Base-by-base conservation (phyloP, 92 coral and sea anemone genomes). In the Muricea muricata region DNA sequence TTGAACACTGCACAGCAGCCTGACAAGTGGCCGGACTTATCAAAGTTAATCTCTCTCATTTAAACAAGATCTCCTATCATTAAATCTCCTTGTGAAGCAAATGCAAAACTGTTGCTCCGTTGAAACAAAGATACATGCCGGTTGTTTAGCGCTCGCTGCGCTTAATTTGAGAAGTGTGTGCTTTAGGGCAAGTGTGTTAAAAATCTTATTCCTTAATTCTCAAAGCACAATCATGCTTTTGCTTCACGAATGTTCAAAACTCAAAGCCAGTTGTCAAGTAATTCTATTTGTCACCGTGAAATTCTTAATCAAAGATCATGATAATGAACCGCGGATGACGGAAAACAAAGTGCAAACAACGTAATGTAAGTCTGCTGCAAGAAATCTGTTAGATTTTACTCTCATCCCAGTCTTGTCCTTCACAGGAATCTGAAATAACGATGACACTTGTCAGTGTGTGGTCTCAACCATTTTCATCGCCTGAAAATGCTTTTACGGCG, bases 1-100 rank as follows among this genome's bases (percentile, higher is more conserved):
- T 33, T 68, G 46, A 74, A 23, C 35, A 74, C 80, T 74, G 80
- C 80, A 25, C 80, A 11, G 80, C 80, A 74, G 80, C 26, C 23
- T 71, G 34, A 71, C 30, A 11, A 30, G 65, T 47, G 7, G 13
- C 80, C 65, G 29, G 45, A 48, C 80, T 50, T 34, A 31, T 48
- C 80, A 14, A 29, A 30, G 18, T 75, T 25, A 75, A 34, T 33
- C 26, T 50, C 65, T 30, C 13, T 29, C 24, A 75, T 52, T 10
- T n/a, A 18, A 70, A 75, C 57, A 48, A 4, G 65, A 54, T 75
- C 41, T 50, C 50, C 29, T 11, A 52, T 24, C 21, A 18, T 47
- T 20, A 13, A 18, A 4, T 29, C 50, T 48, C 18, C 80, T 75
- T 48, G 79, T 75, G 61, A 26, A 75, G 70, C 70, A 13, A 63